Conservation (phyloP, 30 jellyfish, hydroid and myxozoan genomes). For the Turritopsis rubra region DNA sequence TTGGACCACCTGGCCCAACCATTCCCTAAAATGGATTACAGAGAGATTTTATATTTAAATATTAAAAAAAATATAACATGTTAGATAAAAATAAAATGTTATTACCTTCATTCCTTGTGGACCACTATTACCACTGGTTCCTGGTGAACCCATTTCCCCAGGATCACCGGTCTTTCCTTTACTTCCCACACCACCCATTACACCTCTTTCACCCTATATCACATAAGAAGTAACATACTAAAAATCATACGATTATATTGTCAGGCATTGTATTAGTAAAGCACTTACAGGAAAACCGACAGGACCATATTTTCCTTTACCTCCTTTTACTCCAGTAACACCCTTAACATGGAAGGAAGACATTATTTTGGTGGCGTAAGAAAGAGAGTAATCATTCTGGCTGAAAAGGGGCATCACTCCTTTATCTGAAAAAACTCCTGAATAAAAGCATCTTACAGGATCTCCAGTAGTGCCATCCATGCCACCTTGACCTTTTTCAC, state of each 20-base stretch:
- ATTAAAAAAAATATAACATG: background rate
- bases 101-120: conserved; percentile 16
- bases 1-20: background rate
- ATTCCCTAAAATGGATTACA: background rate
- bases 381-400: too few relatives aligned
- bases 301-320: conserved; percentile 38
- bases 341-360: conserved; percentile 26
- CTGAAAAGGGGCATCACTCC: too few relatives aligned
- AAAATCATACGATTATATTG: background rate
- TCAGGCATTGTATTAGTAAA: background rate
- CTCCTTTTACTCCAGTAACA: conserved; percentile 30
- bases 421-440: background rate
- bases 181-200: background rate
- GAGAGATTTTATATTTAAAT: background rate
- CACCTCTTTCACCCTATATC: background rate
- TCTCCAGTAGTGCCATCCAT: conserved; percentile 32
- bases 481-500: conserved; percentile 32
- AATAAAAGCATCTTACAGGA: conserved; percentile 6
- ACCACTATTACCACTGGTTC: conserved; percentile 7
- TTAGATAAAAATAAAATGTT: background rate
- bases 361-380: background rate
- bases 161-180: conserved; percentile 3
- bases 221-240: background rate
- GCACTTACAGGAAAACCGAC: conserved; percentile 31
- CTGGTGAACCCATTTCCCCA: conserved; percentile 17